Percentiles rank a stretch among this genome's conserved stretches.
phyloP scores from a whole-genome alignment of 2,888 invertebrate species.

The Coecobrya sp. region DNA sequence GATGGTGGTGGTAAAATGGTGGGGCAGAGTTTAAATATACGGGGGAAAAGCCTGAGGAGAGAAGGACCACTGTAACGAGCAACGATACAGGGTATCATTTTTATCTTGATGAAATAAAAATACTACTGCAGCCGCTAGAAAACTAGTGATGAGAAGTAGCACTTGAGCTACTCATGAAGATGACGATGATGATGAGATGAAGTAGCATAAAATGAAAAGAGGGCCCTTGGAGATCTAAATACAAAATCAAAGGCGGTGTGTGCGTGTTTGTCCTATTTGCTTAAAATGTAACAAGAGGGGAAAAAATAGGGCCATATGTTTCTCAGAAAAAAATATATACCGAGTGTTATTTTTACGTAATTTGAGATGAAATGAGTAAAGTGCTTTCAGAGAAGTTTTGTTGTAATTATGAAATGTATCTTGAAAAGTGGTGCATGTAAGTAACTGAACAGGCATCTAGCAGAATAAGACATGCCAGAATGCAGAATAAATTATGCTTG shows the following conservation, averaged over 20 bases:
- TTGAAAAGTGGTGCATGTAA: constrained; percentile 7
- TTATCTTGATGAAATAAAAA: constrained; percentile 47
- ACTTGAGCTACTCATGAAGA: constrained; percentile 51
- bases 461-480: neutral
- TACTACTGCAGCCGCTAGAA: constrained; percentile 9
- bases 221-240: constrained; percentile 49
- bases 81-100: constrained; percentile 59
- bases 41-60: neutral
- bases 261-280: neutral
- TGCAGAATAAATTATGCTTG: neutral
- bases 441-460: neutral
- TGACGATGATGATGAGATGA: neutral
- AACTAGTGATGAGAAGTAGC: constrained; percentile 60
- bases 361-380: constrained; percentile 67
- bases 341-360: constrained; percentile 67
- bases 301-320: constrained; percentile 72
- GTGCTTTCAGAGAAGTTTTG: constrained; percentile 6
- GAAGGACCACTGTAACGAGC: neutral
- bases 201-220: constrained; percentile 37
- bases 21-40: neutral
- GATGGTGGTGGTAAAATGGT: constrained; percentile 24
- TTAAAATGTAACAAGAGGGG: constrained; percentile 33
- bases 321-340: constrained; percentile 57
- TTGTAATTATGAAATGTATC: constrained; percentile 8
- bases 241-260: constrained; percentile 14